Conservation (phyloP, 1,140 invertebrate species). For the Drosophila malerkotliana region DNA sequence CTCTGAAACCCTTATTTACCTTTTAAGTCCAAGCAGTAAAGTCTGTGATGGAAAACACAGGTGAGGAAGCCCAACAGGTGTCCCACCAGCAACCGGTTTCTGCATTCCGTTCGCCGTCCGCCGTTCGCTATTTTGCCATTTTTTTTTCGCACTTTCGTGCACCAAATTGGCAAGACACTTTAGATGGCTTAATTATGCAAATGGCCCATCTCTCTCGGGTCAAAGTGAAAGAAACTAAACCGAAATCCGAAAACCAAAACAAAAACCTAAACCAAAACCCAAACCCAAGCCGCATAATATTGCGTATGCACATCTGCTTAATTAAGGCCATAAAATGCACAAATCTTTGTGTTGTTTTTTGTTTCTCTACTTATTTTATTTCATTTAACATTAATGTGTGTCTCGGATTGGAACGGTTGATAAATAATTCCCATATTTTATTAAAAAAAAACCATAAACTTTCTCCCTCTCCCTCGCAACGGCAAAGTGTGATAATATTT, state of each 20-base stretch:
- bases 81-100: conserved; percentile 33
- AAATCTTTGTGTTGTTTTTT: neutral
- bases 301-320: conserved; percentile 38
- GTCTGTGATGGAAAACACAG: conserved; percentile 15
- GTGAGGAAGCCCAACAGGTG: conserved; percentile 21
- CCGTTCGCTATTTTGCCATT: conserved; percentile 1
- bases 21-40: no score
- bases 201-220: conserved; percentile 7
- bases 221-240: conserved; percentile 27
- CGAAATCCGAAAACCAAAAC: neutral
- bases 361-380: neutral
- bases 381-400: neutral
- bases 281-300: neutral
- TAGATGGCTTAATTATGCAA: conserved; percentile 55
- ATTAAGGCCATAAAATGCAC: conserved; percentile 23
- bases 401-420: neutral
- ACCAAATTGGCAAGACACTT: conserved; percentile 55
- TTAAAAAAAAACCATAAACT: conserved; percentile 6
- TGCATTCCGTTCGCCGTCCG: neutral
- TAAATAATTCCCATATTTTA: conserved; percentile 13
- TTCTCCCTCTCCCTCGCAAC: conserved; percentile 7
- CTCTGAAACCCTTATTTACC: no score
- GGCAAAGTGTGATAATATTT: conserved; percentile 16
- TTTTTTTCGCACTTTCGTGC: conserved; percentile 40
- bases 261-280: neutral